Evolutionary conservation across 2,797 vertebrate species (phyloP).

Genomic region (Ctenopoma kingsleyae): DNA sequence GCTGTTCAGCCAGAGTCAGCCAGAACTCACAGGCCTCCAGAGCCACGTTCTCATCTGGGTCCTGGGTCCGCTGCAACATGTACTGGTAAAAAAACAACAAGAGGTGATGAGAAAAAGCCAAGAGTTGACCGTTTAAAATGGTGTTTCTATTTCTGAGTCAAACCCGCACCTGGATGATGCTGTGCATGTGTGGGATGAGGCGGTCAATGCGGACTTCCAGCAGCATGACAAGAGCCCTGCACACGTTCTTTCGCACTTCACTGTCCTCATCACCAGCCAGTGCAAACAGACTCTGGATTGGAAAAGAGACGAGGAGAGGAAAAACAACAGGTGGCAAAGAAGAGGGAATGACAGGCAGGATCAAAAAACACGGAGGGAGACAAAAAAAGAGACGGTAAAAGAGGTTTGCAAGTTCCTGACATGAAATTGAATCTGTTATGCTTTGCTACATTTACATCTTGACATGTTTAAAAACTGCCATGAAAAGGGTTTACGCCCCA

Average conservation of each 20-base stretch:
- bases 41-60: slow-evolving; percentile 94
- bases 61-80: slow-evolving; percentile 96
- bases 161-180: slow-evolving; percentile 92
- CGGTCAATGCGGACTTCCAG: slow-evolving; percentile 95
- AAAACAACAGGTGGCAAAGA: not conserved
- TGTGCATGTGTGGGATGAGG: slow-evolving; percentile 96
- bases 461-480: not conserved
- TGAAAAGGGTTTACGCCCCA: too few relatives aligned
- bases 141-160: not conserved
- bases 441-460: slow-evolving; percentile 2
- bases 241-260: slow-evolving; percentile 96
- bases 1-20: slow-evolving; percentile 95
- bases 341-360: not conserved
- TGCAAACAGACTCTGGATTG: slow-evolving; percentile 90
- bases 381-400: not conserved
- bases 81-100: slow-evolving; percentile 81
- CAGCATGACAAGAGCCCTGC: slow-evolving; percentile 94
- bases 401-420: not conserved
- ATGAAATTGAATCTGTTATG: not conserved
- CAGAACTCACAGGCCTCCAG: slow-evolving; percentile 97
- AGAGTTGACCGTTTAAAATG: not conserved
- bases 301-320: not conserved
- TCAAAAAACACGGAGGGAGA: not conserved
- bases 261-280: slow-evolving; percentile 94
- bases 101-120: not conserved